A percentile compares a stretch with the other conserved stretches of the same genome.
These are phyloP conservation scores for Arizona elegans DNA, from an alignment of 2,113 vertebrate genomes.

Conservation along the genomic window DNA sequence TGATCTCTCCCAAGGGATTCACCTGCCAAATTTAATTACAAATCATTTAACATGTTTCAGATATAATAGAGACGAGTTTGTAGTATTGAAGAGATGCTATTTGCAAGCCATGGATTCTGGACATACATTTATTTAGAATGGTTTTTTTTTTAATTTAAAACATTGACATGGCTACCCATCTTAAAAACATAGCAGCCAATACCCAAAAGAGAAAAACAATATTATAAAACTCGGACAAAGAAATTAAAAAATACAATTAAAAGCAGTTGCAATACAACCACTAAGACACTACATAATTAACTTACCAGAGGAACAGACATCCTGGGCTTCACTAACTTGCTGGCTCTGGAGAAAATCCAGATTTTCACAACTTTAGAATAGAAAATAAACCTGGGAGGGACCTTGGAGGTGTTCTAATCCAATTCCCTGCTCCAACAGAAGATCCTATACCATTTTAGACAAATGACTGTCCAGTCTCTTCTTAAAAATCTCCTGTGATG, in stretches of 20 bases:
- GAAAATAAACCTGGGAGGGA: not conserved
- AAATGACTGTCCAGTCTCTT: not conserved
- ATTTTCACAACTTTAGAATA: not conserved
- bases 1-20: constrained; percentile 61
- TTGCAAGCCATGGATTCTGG: not conserved
- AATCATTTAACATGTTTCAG: constrained; percentile 39
- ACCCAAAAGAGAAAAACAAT: not conserved
- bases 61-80: not conserved
- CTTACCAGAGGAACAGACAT: not conserved
- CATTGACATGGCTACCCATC: not conserved
- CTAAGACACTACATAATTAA: not conserved
- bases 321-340: not conserved
- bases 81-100: not conserved
- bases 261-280: not conserved
- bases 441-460: not conserved
- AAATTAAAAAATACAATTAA: not conserved
- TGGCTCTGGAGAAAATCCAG: not conserved
- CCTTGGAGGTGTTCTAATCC: not conserved
- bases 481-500: not conserved
- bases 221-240: not conserved
- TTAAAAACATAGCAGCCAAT: not conserved
- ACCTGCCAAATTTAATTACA: constrained; percentile 62
- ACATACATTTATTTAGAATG: not conserved
- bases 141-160: not conserved
- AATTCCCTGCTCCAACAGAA: not conserved